Evolutionary conservation across 2,797 vertebrate species (phyloP), one percentile per base, ranked within the genome.

Genomic region (Clarias laeviceps): DNA sequence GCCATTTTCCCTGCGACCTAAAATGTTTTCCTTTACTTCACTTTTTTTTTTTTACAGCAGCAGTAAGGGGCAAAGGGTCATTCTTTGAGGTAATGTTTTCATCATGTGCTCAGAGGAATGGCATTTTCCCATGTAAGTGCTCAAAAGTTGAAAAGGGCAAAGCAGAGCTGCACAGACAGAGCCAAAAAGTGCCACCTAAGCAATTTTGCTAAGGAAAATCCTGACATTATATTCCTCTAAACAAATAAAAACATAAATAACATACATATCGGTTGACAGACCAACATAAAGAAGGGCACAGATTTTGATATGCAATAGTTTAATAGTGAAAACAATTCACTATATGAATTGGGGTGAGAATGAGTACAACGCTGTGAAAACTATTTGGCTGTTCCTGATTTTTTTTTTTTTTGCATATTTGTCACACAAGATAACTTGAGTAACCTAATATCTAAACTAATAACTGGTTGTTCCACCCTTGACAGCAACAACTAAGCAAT

Each of bases 71-170:
- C 94, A 96, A 92, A 91, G 93, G 92, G 93, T 92, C 94, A 88
- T 94, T 96, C 95, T 96, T 95, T 94, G 96, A 96, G 95, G 96
- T 96, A 95, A 94, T 92, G 94, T 93, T 94, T 96, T 94, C 95
- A 94, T 93, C 94, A 92, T 95, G 94, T 94, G 94, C 95, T 95
- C 94, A 95, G 93, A 95, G 95, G 94, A 95, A 95, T 94, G 93
- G 92, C 91, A 94, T 94, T 97, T 97, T 97, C 95, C 96, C 96
- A 97, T 95, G 96, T 94, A 95, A 94, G 86, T 90, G 92, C 85
- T 95, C 92, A 93, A 80, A 83, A 85, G 89, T 87, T 90, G 57
- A 90, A 90, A 89, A 89, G 89, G 88, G 88, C 90, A 87, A 91
- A 90, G 88, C 88, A 87, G 32, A 83, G 68, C 79, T 65, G 29